These are phyloP conservation scores for Muricea muricata DNA, from an alignment of 92 coral and sea anemone species.

Conservation along the genomic window DNA sequence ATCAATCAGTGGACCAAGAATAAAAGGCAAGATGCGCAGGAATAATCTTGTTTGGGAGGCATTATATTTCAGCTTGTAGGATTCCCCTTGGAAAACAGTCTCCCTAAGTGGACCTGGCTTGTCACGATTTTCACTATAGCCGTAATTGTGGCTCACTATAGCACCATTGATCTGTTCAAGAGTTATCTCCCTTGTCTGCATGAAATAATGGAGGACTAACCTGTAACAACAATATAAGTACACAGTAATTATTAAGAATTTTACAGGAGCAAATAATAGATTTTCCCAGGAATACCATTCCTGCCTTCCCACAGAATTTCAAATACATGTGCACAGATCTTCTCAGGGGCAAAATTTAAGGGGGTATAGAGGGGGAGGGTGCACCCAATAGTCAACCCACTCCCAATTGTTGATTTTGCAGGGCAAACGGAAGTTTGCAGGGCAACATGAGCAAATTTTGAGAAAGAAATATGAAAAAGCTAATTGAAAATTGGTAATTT, in stretches of 20 bases:
- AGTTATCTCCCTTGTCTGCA: neutral
- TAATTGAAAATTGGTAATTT: no score
- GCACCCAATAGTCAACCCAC: no score
- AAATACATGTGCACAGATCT: neutral
- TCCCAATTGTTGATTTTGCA: no score
- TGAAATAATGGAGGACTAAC: constrained; percentile 10
- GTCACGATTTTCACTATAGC: neutral
- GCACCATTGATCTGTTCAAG: constrained; percentile 14
- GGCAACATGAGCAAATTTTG: no score
- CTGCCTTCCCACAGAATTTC: neutral
- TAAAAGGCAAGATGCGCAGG: constrained; percentile 59
- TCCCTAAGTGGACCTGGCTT: constrained; percentile 1
- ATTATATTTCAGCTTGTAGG: constrained; percentile 16
- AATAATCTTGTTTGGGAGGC: constrained; percentile 28
- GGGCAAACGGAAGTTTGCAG: no score
- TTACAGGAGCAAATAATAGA: neutral
- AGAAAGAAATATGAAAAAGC: no score
- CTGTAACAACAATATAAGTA: neutral
- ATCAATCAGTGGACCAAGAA: constrained; percentile 3
- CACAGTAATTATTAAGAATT: neutral
- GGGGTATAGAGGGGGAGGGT: no score
- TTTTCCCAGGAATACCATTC: neutral
- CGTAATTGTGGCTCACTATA: neutral
- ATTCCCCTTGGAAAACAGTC: neutral
- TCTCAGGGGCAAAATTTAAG: no score